phyloP scores from a whole-genome alignment of 1,140 invertebrate species.

The Micrasema minimum region DNA sequence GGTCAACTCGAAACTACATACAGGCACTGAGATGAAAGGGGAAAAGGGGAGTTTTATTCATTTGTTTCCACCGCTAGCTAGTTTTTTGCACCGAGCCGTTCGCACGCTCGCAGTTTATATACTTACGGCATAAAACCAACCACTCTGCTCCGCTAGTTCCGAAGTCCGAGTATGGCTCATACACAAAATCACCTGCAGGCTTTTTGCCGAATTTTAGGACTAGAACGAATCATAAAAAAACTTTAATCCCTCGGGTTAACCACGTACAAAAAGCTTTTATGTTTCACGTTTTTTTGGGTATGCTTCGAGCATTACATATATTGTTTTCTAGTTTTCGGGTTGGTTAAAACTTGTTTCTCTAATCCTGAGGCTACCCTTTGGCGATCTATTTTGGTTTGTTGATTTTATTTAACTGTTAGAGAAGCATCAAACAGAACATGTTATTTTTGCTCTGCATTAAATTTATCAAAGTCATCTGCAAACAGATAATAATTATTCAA shows the following conservation, averaged over 20 bases:
- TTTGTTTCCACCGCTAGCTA: no score
- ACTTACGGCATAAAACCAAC: no score
- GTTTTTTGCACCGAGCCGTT: no score
- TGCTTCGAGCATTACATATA: neutral
- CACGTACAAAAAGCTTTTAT: slow-evolving; percentile 31
- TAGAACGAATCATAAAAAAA: slow-evolving; percentile 29
- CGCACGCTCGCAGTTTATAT: no score
- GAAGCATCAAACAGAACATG: no score
- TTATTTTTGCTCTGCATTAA: no score
- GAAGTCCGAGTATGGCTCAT: slow-evolving; percentile 5
- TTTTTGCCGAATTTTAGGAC: slow-evolving; percentile 30
- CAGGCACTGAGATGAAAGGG: neutral
- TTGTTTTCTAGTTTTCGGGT: slow-evolving; percentile 20
- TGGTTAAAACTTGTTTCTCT: slow-evolving; percentile 13
- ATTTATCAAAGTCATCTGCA: no score
- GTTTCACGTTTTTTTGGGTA: neutral
- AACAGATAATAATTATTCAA: no score
- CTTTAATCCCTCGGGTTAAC: slow-evolving; percentile 28
- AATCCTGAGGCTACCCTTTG: neutral
- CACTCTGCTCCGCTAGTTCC: no score
- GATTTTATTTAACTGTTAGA: no score
- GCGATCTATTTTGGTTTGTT: no score
- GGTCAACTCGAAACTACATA: slow-evolving; percentile 7
- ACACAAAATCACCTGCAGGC: slow-evolving; percentile 26
- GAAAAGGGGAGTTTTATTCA: no score